Evolutionary conservation across 2,113 vertebrate species (phyloP), one percentile per base, ranked within the genome.

Genomic region (Lichenostomus cassidix): DNA sequence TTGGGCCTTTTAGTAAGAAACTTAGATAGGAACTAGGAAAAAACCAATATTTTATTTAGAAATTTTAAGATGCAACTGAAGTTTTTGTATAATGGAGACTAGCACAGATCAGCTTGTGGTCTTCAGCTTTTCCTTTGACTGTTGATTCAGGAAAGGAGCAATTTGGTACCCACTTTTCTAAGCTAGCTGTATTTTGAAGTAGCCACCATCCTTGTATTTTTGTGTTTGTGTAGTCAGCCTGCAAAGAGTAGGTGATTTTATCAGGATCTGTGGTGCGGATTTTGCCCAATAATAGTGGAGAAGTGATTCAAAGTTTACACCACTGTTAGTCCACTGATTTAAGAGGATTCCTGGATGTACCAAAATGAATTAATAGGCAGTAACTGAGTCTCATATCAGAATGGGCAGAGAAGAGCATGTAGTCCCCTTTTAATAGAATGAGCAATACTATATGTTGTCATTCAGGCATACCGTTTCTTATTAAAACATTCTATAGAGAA

Each of bases 381-480:
- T 17, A 82, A 19, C 33, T 53, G 15, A n/a, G n/a, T 92, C 28
- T 71, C 2, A 8, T 41, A 76, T 73, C 41, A 53, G 24, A 87
- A 82, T 25, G 41, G 14, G 37, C 29, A 70, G 35, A 78, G 22
- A 18, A 60, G 33, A 87, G 15, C 17, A 24, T n/a, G 37, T 35
- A 78, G 35, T 16, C 35, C 7, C 5, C 19, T 87, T 91, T 53
- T 59, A 89, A 62, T 33, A 79, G n/a, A 84, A 53, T 28, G 78
- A 91, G 12, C 0, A 0, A 70, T 67, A 75, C 22, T 70, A 3
- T 23, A 23, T 46, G 15, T 62, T 92, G n/a, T 52, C 74, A 91
- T 69, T 87, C 87, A 87, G 44, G 18, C 58, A 79, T 53, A 91
- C 65, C 73, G 67, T 92, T 87, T 89, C 89, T 91, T 95, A 46